Evolutionary conservation across 2,797 vertebrate species (phyloP), one percentile per base, ranked within the genome.

Genomic region (Meriones psammophilus): DNA sequence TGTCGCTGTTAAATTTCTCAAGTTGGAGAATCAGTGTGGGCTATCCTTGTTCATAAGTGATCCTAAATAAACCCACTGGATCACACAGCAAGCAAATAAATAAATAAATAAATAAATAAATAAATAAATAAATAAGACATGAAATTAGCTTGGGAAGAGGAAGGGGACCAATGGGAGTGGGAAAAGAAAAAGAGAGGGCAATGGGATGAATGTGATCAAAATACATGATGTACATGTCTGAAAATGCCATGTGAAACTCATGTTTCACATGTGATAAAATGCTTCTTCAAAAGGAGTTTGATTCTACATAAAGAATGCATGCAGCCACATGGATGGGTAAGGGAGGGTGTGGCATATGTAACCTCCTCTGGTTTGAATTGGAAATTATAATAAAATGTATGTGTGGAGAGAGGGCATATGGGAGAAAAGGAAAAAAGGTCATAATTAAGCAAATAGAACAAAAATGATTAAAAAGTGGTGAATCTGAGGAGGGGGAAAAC

Each of bases 321-420:
- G 12, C 60, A 89, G 2, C 18, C 56, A 6, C 22, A 14, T 91
- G 22, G 94, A 71, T 30, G 10, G 9, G 12, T 50, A 50, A 94
- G 30, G 46, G 88, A 60, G 14, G 30, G 6, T 6, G 8, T 30
- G 56, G n/a, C 71, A 9, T 62, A 0, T 76, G 2, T 91, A 73
- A 87, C 33, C 24, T 78, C 54, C 39, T 39, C 39, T 94, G 30
- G 86, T 73, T 77, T 96, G 33, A 90, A 88, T 58, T 87, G 7
- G 7, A 89, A 85, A 71, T 88, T 79, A 78, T 88, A 60, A 62
- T 81, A 91, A 84, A 92, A 20, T 50, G 12, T 13, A 17, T 60
- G 13, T 2, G 66, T 3, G n/a, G 10, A 76, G 0, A 74, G 60
- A 42, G 8, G 20, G 3, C 33, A 30, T 8, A 24, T 58, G 71